Evolutionary conservation across 2,888 invertebrate genomes (phyloP).

Genomic region (Hyles lineata): DNA sequence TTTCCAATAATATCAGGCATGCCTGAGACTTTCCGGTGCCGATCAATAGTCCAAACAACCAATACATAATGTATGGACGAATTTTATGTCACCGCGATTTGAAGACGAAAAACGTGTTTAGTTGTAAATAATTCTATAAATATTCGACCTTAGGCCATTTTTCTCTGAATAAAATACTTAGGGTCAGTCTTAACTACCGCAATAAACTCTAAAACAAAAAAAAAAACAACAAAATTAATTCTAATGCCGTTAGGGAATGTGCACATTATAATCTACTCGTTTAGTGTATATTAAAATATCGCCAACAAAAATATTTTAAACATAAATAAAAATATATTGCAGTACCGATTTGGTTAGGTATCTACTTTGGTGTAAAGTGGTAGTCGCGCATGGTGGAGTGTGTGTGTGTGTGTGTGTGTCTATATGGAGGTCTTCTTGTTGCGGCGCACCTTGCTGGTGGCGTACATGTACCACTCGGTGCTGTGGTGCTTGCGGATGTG

Average conservation of each 20-base stretch:
- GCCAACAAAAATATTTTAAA: slow-evolving; percentile 73
- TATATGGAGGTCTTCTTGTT: slow-evolving; percentile 74
- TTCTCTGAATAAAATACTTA: slow-evolving; percentile 70
- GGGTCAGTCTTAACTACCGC: slow-evolving; percentile 82
- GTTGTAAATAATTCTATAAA: slow-evolving; percentile 31
- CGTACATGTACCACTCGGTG: slow-evolving; percentile 81
- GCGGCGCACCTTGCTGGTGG: slow-evolving; percentile 77
- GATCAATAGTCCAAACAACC: not conserved
- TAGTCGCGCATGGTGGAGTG: slow-evolving; percentile 24
- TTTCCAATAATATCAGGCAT: not conserved
- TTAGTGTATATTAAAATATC: slow-evolving; percentile 77
- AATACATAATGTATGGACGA: slow-evolving; percentile 9
- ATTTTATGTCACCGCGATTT: not conserved
- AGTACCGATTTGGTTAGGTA: slow-evolving; percentile 82
- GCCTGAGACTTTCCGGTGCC: not conserved
- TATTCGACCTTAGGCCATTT: slow-evolving; percentile 59
- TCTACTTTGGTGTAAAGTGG: slow-evolving; percentile 79
- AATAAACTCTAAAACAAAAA: slow-evolving; percentile 80
- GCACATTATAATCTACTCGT: slow-evolving; percentile 71
- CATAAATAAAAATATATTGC: slow-evolving; percentile 80
- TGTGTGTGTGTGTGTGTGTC: slow-evolving; percentile 35
- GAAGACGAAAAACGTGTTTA: slow-evolving; percentile 23
- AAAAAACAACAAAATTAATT: slow-evolving; percentile 79
- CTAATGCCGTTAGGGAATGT: slow-evolving; percentile 82
- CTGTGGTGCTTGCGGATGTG: slow-evolving; percentile 92